These are phyloP conservation scores for Champsocephalus esox DNA, from an alignment of 2,797 vertebrate species.

Conservation along the genomic window DNA sequence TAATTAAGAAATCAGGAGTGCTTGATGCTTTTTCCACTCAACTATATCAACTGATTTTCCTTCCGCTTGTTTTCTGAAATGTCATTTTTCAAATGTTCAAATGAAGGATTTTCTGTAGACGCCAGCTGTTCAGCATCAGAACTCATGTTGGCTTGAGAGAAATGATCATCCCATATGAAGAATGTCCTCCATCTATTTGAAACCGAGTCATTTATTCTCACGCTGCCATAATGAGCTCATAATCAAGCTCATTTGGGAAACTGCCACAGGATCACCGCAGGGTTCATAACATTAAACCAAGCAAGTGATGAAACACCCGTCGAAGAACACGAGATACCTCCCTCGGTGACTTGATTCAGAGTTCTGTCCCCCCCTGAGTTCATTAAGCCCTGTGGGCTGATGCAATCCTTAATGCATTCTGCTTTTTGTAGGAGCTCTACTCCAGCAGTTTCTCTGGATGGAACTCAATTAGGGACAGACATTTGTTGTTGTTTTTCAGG, in stretches of 20 bases:
- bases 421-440: conserved; percentile 33
- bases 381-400: conserved; percentile 71
- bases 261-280: conserved; percentile 63
- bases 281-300: conserved; percentile 66
- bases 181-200: conserved; percentile 38
- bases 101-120: conserved; percentile 36
- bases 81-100: conserved; percentile 11
- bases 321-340: conserved; percentile 45
- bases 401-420: conserved; percentile 71
- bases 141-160: conserved; percentile 53
- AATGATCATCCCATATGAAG: conserved; percentile 30
- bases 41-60: not conserved
- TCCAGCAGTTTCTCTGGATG: conserved; percentile 2
- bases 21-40: not conserved
- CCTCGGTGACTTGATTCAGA: conserved; percentile 71
- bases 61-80: not conserved
- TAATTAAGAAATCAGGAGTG: not conserved
- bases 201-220: conserved; percentile 48
- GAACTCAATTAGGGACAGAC: conserved; percentile 33
- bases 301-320: conserved; percentile 75
- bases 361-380: conserved; percentile 61
- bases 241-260: conserved; percentile 74
- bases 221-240: conserved; percentile 60
- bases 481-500: conserved; percentile 28
- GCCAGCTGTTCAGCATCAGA: conserved; percentile 54